These are phyloP conservation scores for Sphyrna mokarran DNA, from an alignment of 2,113 vertebrate species.

Conservation along the genomic window DNA sequence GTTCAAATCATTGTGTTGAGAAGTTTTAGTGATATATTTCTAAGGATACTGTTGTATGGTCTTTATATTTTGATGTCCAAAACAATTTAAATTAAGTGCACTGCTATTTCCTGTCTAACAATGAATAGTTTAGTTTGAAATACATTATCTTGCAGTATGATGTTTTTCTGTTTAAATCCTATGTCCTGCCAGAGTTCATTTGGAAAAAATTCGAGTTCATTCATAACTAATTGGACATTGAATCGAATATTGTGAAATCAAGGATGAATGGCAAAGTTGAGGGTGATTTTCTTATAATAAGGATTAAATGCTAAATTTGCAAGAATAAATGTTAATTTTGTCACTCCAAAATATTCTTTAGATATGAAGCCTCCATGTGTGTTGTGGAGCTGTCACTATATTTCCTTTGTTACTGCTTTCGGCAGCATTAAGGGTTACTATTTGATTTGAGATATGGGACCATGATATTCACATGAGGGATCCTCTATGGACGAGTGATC, in stretches of 20 bases:
- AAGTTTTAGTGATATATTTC: background rate
- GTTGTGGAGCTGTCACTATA: background rate
- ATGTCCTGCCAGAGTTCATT: background rate
- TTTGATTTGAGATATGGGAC: background rate
- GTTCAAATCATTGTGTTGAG: background rate
- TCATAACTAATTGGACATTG: background rate
- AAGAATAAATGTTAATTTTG: background rate
- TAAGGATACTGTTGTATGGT: background rate
- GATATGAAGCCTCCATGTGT: background rate
- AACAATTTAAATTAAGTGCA: background rate
- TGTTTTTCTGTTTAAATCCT: background rate
- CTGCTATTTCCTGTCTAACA: background rate
- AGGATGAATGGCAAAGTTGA: conserved; percentile 1
- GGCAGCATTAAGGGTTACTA: background rate
- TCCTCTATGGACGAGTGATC: no score
- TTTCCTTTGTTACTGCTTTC: background rate
- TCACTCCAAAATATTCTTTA: background rate
- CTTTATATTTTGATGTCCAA: background rate
- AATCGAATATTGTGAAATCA: background rate
- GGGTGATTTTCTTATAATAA: background rate
- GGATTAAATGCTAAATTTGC: background rate
- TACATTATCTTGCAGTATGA: background rate
- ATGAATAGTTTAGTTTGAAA: background rate
- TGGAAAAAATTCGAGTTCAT: background rate
- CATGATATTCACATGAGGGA: no score